Evolutionary conservation across 2,113 vertebrate genomes (phyloP).

Genomic region (Notarius lentiginosus): DNA sequence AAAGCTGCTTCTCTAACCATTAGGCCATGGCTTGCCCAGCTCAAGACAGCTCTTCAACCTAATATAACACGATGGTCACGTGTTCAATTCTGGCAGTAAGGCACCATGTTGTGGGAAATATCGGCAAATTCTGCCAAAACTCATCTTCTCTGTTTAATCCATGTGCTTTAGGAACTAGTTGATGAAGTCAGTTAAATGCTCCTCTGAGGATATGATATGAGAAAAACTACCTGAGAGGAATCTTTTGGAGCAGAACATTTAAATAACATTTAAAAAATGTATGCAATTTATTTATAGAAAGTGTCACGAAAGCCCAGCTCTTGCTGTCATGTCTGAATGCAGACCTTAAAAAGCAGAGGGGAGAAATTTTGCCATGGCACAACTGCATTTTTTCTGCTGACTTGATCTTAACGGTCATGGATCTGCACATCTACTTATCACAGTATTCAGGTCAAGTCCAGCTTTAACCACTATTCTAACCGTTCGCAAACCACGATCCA

Average conservation of each 20-base stretch:
- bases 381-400: constrained; percentile 35
- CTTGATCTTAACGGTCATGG: constrained; percentile 38
- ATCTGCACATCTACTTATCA: constrained; percentile 36
- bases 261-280: neutral
- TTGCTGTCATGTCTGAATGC: constrained; percentile 4
- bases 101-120: neutral
- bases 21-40: too few relatives aligned
- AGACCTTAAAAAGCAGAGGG: neutral
- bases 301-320: constrained; percentile 3
- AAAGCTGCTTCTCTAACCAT: too few relatives aligned
- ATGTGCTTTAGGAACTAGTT: constrained; percentile 16
- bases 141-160: constrained; percentile 17
- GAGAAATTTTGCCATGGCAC: neutral
- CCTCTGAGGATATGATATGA: constrained; percentile 10
- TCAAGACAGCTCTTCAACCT: neutral
- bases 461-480: constrained; percentile 12
- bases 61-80: too few relatives aligned
- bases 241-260: constrained; percentile 13
- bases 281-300: constrained; percentile 32
- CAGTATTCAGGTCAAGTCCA: constrained; percentile 33
- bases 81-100: neutral
- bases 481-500: constrained; percentile 30
- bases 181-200: constrained; percentile 25
- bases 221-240: neutral
- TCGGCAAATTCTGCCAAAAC: neutral